Evolutionary conservation across 2,888 invertebrate genomes (phyloP).

Genomic region (Coleophora deauratella): DNA sequence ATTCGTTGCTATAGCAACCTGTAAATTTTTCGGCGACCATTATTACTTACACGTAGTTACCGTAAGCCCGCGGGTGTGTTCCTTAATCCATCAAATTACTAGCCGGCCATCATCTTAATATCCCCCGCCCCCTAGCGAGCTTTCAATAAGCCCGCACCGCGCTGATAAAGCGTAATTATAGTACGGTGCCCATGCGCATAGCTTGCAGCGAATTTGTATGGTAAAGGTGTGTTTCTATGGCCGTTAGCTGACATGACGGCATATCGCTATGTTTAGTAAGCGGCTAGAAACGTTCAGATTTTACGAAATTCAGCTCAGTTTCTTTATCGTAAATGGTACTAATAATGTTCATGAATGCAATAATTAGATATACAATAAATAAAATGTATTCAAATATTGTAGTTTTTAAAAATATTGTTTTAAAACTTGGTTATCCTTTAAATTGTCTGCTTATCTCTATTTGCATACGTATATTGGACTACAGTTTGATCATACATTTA

Average conservation of each 20-base stretch:
- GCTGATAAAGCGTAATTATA: conserved; percentile 69
- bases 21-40: conserved; percentile 43
- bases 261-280: not conserved
- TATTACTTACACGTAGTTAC: conserved; percentile 43
- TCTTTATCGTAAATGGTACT: no score
- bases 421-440: no score
- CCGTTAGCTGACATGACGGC: no score
- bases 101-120: conserved; percentile 68
- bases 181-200: conserved; percentile 36
- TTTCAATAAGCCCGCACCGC: conserved; percentile 70
- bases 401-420: no score
- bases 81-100: conserved; percentile 71
- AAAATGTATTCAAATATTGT: no score
- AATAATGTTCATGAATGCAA: no score
- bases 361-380: no score
- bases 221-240: conserved; percentile 2
- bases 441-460: no score
- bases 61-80: conserved; percentile 59
- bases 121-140: conserved; percentile 62
- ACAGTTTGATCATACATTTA: no score
- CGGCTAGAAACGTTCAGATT: no score
- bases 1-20: not conserved
- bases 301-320: no score
- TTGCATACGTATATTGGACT: no score
- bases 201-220: conserved; percentile 53